Conservation (phyloP, 2,113 vertebrate genomes). For the Mionectes macconnelli region DNA sequence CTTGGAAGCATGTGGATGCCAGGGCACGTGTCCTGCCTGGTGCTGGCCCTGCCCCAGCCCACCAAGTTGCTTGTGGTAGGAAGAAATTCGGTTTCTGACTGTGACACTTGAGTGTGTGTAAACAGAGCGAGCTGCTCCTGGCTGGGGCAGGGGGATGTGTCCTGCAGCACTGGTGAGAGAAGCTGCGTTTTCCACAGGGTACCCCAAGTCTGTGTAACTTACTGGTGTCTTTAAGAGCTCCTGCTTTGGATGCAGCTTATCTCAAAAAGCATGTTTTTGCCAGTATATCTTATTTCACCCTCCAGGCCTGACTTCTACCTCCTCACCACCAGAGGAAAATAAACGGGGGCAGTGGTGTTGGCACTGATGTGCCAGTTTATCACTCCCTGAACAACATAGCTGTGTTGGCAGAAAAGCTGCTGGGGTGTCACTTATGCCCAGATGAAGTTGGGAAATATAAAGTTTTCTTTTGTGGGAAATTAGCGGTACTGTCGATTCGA, state of each 20-base stretch:
- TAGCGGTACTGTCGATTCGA: neutral
- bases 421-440: neutral
- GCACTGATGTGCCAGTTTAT: neutral
- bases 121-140: neutral
- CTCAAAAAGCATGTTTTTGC: conserved; percentile 26
- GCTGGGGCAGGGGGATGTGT: neutral
- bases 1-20: neutral
- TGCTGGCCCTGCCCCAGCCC: neutral
- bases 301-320: conserved; percentile 9
- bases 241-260: conserved; percentile 10
- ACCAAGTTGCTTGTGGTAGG: neutral
- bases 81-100: neutral
- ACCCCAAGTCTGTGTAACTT: neutral
- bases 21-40: neutral
- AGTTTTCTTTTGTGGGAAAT: neutral
- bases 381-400: neutral
- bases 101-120: neutral
- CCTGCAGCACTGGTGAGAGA: neutral
- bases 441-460: neutral
- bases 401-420: neutral
- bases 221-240: neutral
- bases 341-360: neutral
- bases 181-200: neutral
- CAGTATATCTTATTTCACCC: neutral
- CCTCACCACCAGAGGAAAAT: neutral